Evolutionary conservation across 2,113 vertebrate genomes (phyloP).

Genomic region (Atlantisia rogersi): DNA sequence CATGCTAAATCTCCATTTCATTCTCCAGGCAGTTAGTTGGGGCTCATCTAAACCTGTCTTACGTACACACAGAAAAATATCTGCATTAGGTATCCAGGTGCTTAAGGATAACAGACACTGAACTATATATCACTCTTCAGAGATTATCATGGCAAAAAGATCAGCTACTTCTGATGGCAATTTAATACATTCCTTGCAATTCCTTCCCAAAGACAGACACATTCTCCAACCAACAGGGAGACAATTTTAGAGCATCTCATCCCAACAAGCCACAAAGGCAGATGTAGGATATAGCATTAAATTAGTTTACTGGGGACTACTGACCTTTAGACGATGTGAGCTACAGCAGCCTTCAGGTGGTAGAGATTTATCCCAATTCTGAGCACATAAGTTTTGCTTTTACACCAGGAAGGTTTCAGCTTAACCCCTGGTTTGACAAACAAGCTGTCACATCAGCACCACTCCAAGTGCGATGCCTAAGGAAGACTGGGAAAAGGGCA

Average conservation of each 20-base stretch:
- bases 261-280: neutral
- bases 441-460: neutral
- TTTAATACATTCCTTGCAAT: neutral
- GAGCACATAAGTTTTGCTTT: neutral
- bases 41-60: neutral
- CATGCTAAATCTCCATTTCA: neutral
- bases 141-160: neutral
- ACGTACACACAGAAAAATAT: neutral
- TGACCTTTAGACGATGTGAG: neutral
- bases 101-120: neutral
- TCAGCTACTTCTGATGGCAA: neutral
- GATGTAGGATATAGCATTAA: neutral
- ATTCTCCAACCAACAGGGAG: neutral
- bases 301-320: neutral
- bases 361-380: neutral
- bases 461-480: neutral
- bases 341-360: neutral
- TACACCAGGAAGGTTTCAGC: neutral
- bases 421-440: neutral
- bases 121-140: neutral
- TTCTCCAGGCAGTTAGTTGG: neutral
- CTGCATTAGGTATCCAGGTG: neutral
- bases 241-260: neutral
- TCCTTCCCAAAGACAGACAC: neutral
- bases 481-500: neutral